Percentiles rank a stretch among this genome's conserved stretches.
Evolutionary conservation across 2,113 vertebrate genomes (phyloP).

Genomic region (Periophthalmus modestus): DNA sequence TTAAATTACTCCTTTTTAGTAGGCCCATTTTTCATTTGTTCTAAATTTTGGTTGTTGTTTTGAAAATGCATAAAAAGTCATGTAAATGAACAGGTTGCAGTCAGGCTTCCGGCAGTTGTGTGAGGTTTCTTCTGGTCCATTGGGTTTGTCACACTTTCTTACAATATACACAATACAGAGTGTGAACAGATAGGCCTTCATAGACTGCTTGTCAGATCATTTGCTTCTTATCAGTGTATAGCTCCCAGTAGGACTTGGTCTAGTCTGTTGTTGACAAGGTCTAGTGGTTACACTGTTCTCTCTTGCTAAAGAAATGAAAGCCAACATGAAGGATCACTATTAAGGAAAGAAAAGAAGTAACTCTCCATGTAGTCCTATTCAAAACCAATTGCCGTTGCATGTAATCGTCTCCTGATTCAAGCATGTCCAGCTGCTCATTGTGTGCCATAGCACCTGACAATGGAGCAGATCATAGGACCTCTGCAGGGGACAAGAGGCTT

Average conservation of each 20-base stretch:
- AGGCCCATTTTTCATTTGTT: constrained; percentile 1
- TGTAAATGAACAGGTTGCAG: not conserved
- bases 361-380: constrained; percentile 63
- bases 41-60: not conserved
- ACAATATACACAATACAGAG: constrained; percentile 13
- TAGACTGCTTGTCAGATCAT: constrained; percentile 14
- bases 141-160: constrained; percentile 25
- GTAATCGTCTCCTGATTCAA: constrained; percentile 77
- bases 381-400: constrained; percentile 75
- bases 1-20: constrained; percentile 21
- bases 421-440: constrained; percentile 77
- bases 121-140: constrained; percentile 15
- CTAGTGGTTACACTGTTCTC: constrained; percentile 58
- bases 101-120: constrained; percentile 12
- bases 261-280: constrained; percentile 58
- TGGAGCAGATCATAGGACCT: constrained; percentile 68
- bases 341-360: constrained; percentile 49
- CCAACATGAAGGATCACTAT: constrained; percentile 39
- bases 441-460: constrained; percentile 60
- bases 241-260: constrained; percentile 20
- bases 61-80: not conserved
- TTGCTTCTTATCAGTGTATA: constrained; percentile 38
- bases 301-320: constrained; percentile 39
- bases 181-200: constrained; percentile 17
- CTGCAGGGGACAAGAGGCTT: constrained; percentile 58